Evolutionary conservation across 2,888 invertebrate genomes (phyloP).

Genomic region (Epinotia demarniana): DNA sequence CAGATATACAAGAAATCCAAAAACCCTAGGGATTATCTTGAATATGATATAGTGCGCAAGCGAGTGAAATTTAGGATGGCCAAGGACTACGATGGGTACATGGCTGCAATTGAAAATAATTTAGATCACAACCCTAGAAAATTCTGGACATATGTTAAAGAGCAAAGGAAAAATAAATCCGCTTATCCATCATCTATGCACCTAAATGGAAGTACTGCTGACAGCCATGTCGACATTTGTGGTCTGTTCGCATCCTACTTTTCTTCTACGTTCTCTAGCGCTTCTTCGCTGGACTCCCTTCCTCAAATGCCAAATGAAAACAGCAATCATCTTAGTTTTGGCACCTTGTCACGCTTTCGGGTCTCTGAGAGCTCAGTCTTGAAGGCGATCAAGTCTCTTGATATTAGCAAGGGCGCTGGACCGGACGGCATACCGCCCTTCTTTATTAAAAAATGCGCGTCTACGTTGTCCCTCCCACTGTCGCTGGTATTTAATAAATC

Average conservation of each 20-base stretch:
- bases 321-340: not conserved
- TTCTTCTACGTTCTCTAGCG: not conserved
- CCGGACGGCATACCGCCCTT: conserved; percentile 3
- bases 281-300: not conserved
- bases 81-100: not conserved
- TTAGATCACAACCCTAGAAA: not conserved
- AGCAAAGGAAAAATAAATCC: not conserved
- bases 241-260: not conserved
- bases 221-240: not conserved
- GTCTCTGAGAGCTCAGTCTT: not conserved
- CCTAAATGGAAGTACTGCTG: not conserved
- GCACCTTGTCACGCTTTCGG: not conserved
- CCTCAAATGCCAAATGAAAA: not conserved
- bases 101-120: not conserved
- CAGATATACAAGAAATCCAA: too few species aligned
- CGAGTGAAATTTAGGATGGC: not conserved
- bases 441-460: not conserved
- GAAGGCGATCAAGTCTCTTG: not conserved
- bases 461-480: not conserved
- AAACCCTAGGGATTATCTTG: not conserved
- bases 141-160: conserved; percentile 5
- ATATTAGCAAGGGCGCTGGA: not conserved
- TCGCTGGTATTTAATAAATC: conserved; percentile 2
- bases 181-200: not conserved
- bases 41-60: not conserved